Conservation (phyloP, 2,888 invertebrate genomes). For the Scaptomyza parva region DNA sequence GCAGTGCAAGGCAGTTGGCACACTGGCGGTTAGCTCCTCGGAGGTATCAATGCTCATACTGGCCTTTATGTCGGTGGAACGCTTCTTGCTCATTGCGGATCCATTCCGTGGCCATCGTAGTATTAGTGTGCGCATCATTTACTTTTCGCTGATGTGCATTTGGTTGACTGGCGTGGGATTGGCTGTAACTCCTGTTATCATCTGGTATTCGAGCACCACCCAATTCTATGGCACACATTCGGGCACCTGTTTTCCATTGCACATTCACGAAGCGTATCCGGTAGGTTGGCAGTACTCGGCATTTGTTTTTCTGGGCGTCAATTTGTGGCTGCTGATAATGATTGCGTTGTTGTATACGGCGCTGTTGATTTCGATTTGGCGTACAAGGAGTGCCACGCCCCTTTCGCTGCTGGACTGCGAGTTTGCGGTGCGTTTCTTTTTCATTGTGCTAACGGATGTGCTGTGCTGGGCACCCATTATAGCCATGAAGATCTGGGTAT, state of each 20-base stretch:
- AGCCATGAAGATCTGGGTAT: constrained; percentile 87
- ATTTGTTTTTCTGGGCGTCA: constrained; percentile 89
- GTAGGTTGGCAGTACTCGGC: constrained; percentile 90
- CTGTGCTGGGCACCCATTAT: constrained; percentile 90
- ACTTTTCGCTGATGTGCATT: constrained; percentile 86
- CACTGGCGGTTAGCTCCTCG: constrained; percentile 88
- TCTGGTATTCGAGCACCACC: constrained; percentile 87
- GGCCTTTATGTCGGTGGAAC: constrained; percentile 89
- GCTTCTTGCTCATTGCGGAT: constrained; percentile 88
- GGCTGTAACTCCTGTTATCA: constrained; percentile 88
- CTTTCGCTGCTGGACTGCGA: constrained; percentile 87
- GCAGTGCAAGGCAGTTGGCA: constrained; percentile 87
- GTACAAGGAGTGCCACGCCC: constrained; percentile 87
- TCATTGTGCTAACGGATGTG: constrained; percentile 90
- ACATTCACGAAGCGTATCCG: constrained; percentile 88
- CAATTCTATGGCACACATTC: constrained; percentile 88
- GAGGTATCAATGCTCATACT: constrained; percentile 90
- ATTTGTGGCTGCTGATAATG: constrained; percentile 86
- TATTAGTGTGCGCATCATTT: constrained; percentile 86
- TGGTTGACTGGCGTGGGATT: constrained; percentile 87
- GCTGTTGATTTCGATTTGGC: constrained; percentile 88
- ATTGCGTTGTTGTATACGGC: constrained; percentile 87
- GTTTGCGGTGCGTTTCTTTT: constrained; percentile 88
- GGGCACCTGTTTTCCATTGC: constrained; percentile 89
- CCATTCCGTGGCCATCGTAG: constrained; percentile 86